phyloP scores from a whole-genome alignment of 2,888 invertebrate genomes.

The Seira musarum region DNA sequence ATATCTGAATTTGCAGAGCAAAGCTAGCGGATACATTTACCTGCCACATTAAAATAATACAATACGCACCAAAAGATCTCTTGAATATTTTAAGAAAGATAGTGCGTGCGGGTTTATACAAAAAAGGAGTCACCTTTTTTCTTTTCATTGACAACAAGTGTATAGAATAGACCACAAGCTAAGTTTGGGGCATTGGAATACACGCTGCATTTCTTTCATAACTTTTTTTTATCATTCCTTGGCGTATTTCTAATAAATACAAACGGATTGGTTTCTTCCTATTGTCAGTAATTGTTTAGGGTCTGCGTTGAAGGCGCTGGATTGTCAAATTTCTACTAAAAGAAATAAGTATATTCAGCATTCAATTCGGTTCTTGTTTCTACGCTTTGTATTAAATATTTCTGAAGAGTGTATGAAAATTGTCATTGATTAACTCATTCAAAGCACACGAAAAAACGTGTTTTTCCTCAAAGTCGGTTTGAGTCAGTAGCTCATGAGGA shows the following conservation, averaged over 20 bases:
- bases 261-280: constrained; percentile 19
- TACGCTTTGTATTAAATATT: no score
- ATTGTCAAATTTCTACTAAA: constrained; percentile 31
- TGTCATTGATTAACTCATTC: constrained; percentile 37
- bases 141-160: background rate
- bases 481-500: no score
- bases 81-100: background rate
- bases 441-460: background rate
- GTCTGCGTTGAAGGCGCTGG: constrained; percentile 52
- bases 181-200: background rate
- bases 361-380: background rate
- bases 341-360: background rate
- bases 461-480: no score
- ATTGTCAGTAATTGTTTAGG: constrained; percentile 52
- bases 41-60: background rate
- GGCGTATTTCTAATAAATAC: constrained; percentile 13
- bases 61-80: background rate
- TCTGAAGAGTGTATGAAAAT: no score
- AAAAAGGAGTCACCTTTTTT: background rate
- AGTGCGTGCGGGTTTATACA: background rate
- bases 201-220: background rate
- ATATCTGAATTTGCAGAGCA: background rate
- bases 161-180: background rate
- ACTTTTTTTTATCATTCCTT: background rate
- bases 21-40: background rate